Percentiles rank a stretch among this genome's conserved stretches.
These are phyloP conservation scores for Hyperopisus bebe DNA, from an alignment of 2,113 vertebrate species.

Conservation along the genomic window DNA sequence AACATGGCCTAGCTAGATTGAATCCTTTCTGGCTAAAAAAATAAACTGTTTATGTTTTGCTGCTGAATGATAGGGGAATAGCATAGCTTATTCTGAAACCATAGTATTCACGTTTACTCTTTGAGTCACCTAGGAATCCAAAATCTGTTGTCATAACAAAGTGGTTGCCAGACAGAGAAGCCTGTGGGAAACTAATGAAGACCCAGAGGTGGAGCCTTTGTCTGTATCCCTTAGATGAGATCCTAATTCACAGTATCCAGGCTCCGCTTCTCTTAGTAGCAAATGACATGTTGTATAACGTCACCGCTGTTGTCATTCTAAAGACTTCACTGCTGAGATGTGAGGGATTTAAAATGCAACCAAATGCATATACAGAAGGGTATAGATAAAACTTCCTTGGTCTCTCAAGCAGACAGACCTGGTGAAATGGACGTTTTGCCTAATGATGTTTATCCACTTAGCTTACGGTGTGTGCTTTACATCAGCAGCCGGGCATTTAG, in stretches of 20 bases:
- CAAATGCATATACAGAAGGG: not conserved
- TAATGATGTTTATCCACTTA: not conserved
- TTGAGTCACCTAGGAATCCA: constrained; percentile 3
- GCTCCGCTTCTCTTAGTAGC: constrained; percentile 44
- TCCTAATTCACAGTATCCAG: constrained; percentile 36
- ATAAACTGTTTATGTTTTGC: not conserved
- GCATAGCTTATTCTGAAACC: not conserved
- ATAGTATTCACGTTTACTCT: not conserved
- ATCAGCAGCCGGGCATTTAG: not conserved
- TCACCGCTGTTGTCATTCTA: constrained; percentile 30
- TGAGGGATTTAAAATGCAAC: not conserved
- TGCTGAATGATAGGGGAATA: not conserved
- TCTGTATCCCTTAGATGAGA: constrained; percentile 30
- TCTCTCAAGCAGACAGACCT: not conserved
- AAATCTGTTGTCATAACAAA: constrained; percentile 43
- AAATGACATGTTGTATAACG: not conserved
- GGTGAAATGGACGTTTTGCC: not conserved
- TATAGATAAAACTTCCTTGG: not conserved
- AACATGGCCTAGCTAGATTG: not conserved
- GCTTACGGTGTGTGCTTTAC: not conserved
- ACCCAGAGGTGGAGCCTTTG: constrained; percentile 37
- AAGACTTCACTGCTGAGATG: constrained; percentile 21
- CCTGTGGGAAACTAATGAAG: constrained; percentile 36
- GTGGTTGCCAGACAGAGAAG: constrained; percentile 35
- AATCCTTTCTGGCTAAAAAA: not conserved